Evolutionary conservation across 2,888 invertebrate genomes (phyloP), one percentile per base, ranked within the genome.

Genomic region (Watsonalla cultraria): DNA sequence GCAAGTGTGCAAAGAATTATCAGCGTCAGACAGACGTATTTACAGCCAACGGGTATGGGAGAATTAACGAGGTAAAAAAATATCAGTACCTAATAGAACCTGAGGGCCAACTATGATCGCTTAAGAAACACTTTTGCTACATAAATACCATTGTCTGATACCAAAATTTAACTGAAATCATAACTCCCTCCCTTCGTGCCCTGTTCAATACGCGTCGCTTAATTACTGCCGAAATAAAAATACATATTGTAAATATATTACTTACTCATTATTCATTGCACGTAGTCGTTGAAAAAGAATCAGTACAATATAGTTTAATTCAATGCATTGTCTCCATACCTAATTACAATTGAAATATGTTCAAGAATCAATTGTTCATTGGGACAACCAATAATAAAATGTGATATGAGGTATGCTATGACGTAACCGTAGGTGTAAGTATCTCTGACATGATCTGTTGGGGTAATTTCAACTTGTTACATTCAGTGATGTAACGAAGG

Each of bases 1-100:
- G 64, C 88, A 90, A 64, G 60, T 89, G 54, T 90, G 89, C 57
- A 86, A 85, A 64, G 64, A 66, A 53, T 45, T 76, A 49, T 70
- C 72, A n/a, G 58, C 57, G 2, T 56, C 62, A 7, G 52, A 47
- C 15, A 68, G 39, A 58, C 53, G 56, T n/a, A 48, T 71, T 35
- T 78, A 76, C 52, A 74, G 76, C 46, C 61, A 67, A 45, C 70
- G 77, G 33, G 68, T 66, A 54, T 77, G 71, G 70, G 14, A 14
- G 4, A 49, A 37, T 14, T 7, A 35, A 9, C 13, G 49, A 37
- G 6, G 15, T 37, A 15, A 15, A 37, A 13, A 15, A 0, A 7
- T 34, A 6, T 35, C 39, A 39, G 9, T 9, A 5, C 39, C 7
- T 11, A 42, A 11, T 42, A 11, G 24, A 2, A 24, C 4, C 24